Base-by-base conservation (phyloP, 1,140 invertebrate species). In the Drosophila pachea region DNA sequence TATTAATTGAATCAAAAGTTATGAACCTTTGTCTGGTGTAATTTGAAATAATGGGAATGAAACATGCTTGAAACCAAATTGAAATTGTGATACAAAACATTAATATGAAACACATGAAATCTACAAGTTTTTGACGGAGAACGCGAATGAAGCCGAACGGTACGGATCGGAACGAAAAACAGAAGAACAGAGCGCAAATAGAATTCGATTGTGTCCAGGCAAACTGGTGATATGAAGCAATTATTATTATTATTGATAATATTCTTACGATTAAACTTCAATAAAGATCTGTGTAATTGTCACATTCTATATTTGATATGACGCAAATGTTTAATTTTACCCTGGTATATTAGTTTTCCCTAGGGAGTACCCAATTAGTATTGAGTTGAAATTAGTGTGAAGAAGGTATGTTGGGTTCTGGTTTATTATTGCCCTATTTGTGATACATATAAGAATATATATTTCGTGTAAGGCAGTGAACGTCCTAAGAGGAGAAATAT, bases 191-290 rank as follows among this genome's bases (percentile, higher is more conserved):
- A 22, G 49, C 16, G 5, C 33, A 7, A 52, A 59, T 36, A 12
- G 22, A 67, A 52, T 66, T 66, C 48, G 62, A 49, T 70, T 53
- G 63, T 70, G 54, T 70, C 68, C 62, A 65, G 68, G 62, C 62
- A 65, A 70, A 52, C 76, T 68, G 79, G 78, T 83, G 78, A 83
- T 83, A 83, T 68, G 52, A 78, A 83, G 78, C 78, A 83, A 83
- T 83, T 83, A 83, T 66, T 70, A 73, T 49, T 65, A 65, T 55
- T 60, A 68, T 61, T 22, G 36, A 33, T 56, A 35, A 33, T 56
- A 73, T 58, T 68, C 35, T 58, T 73, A 63, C 49, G 49, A 48
- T 65, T 53, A 73, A 69, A 54, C 54, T 70, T 73, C 48, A 64
- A 73, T 69, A 60, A 42, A 59, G 22, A 47, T 54, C 47, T 50